These are phyloP conservation scores for Eulemur rufifrons DNA, from an alignment of 2,113 vertebrate species.

Conservation along the genomic window DNA sequence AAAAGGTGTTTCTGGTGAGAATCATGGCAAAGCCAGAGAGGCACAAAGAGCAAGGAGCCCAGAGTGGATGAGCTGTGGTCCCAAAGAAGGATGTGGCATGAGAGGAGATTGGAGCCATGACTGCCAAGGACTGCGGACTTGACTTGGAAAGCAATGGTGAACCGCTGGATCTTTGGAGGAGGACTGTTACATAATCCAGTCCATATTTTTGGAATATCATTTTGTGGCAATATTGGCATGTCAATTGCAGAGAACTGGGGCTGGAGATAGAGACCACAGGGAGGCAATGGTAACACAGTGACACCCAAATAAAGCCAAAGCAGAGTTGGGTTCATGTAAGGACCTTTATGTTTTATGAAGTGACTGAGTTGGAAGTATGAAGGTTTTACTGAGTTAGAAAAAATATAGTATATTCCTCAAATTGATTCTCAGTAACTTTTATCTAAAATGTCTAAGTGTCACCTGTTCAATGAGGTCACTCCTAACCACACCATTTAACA, in stretches of 20 bases:
- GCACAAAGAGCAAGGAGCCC: background rate
- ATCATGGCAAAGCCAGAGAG: background rate
- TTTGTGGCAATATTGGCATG: background rate
- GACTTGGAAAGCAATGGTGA: background rate
- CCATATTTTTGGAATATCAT: background rate
- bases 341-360: background rate
- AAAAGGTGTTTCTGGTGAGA: background rate
- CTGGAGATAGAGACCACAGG: background rate
- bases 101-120: background rate
- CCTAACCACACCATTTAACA: background rate
- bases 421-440: background rate
- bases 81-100: background rate
- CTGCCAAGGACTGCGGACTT: background rate
- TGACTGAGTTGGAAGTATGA: background rate
- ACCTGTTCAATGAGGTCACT: background rate
- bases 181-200: background rate
- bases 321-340: background rate
- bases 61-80: background rate
- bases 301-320: background rate
- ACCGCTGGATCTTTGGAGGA: background rate
- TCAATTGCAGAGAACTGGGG: background rate
- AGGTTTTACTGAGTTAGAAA: background rate
- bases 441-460: slow-evolving; percentile 24
- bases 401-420: background rate
- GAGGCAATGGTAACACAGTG: background rate